Conservation (phyloP, 2,888 invertebrate genomes). For the Macropis europaea region DNA sequence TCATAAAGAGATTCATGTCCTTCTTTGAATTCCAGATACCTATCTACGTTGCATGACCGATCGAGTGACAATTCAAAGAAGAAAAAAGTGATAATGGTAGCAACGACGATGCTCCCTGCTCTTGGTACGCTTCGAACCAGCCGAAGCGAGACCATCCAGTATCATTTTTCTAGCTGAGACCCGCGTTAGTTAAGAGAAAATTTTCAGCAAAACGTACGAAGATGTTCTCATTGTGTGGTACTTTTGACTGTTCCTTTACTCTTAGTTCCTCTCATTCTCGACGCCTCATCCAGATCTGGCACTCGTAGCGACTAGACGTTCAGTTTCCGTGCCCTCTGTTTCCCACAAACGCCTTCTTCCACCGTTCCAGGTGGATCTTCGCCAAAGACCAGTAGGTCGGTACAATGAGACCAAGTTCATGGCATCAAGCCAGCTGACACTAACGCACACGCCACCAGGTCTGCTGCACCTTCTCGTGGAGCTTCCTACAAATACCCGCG, state of each 20-base stretch:
- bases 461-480: conserved; percentile 92
- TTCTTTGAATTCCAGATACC: conserved; percentile 43
- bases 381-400: conserved; percentile 53
- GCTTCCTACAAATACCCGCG: conserved; percentile 93
- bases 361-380: conserved; percentile 37
- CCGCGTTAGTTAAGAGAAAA: conserved; percentile 37
- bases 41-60: conserved; percentile 1
- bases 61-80: conserved; percentile 36
- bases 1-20: conserved; percentile 65
- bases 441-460: conserved; percentile 93
- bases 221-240: background rate
- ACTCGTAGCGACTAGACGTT: conserved; percentile 34
- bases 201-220: conserved; percentile 27
- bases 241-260: background rate
- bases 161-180: conserved; percentile 37
- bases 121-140: conserved; percentile 51
- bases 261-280: background rate
- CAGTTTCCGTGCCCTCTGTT: background rate
- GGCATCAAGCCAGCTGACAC: conserved; percentile 71
- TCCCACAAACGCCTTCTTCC: conserved; percentile 19
- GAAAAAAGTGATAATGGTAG: conserved; percentile 37
- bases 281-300: background rate
- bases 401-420: conserved; percentile 46
- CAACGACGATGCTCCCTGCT: conserved; percentile 42
- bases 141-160: conserved; percentile 43